Evolutionary conservation across 2,888 invertebrate species (phyloP).

Genomic region (Melieria omissa): DNA sequence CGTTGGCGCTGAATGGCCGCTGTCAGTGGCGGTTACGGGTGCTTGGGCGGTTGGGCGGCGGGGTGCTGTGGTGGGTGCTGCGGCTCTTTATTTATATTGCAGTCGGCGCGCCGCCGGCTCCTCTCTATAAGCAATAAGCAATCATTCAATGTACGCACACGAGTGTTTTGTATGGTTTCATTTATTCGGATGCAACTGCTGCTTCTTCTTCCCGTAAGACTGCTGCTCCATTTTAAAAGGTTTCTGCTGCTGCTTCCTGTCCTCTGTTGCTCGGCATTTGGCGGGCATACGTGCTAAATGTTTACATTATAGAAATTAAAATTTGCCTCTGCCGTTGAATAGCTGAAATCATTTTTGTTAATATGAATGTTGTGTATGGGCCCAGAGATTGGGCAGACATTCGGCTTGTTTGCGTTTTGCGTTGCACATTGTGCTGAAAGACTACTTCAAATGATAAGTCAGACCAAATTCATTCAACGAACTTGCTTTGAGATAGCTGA

Average conservation of each 20-base stretch:
- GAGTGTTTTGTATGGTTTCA: neutral
- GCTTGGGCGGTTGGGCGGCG: neutral
- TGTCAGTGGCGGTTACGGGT: neutral
- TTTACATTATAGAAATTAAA: slow-evolving; percentile 38
- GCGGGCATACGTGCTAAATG: slow-evolving; percentile 23
- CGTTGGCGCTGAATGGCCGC: neutral
- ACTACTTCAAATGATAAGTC: no score
- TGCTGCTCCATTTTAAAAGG: neutral
- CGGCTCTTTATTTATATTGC: neutral
- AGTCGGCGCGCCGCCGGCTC: neutral
- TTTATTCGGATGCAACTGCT: neutral
- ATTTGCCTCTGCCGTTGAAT: neutral
- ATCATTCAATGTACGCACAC: slow-evolving; percentile 33
- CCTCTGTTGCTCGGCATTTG: neutral
- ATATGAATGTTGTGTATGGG: no score
- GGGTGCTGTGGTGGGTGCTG: slow-evolving; percentile 1
- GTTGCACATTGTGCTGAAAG: no score
- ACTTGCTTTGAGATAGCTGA: no score
- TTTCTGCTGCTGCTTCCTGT: neutral
- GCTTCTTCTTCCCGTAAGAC: neutral
- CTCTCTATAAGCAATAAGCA: slow-evolving; percentile 33
- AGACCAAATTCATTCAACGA: no score
- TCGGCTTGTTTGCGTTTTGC: no score
- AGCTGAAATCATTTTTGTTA: neutral
- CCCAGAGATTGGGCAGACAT: no score